Evolutionary conservation across 2,113 vertebrate species (phyloP).

Genomic region (Sinocyclocheilus maitianheensis): DNA sequence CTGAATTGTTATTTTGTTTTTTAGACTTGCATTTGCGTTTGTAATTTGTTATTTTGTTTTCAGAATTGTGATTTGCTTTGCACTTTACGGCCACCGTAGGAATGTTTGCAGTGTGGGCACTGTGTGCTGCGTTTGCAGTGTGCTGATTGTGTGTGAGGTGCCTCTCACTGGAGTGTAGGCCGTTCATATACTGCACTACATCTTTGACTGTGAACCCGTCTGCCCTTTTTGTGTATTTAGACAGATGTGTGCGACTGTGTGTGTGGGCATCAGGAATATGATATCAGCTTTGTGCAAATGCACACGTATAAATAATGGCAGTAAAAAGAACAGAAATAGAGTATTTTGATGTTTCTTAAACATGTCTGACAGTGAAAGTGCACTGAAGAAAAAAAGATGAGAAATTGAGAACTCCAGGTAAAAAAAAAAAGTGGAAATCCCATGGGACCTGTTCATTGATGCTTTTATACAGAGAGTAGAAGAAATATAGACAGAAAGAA

Average conservation of each 20-base stretch:
- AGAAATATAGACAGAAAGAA: conserved; percentile 6
- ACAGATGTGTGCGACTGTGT: conserved; percentile 9
- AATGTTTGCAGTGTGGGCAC: conserved; percentile 3
- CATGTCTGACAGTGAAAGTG: not conserved
- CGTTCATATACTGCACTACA: not conserved
- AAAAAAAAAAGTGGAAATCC: conserved; percentile 1
- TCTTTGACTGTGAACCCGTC: conserved; percentile 39
- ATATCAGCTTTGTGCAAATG: conserved; percentile 28
- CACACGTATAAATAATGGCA: not conserved
- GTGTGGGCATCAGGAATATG: not conserved
- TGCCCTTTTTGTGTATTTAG: conserved; percentile 36
- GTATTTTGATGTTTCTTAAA: conserved; percentile 36
- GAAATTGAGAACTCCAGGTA: not conserved
- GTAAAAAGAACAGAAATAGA: conserved; percentile 31
- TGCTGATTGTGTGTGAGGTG: not conserved
- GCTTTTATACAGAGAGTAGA: conserved; percentile 2
- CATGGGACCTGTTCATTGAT: conserved; percentile 47
- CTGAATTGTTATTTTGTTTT: too few species aligned
- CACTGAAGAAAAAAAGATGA: not conserved
- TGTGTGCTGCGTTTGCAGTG: not conserved
- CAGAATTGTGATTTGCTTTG: too few species aligned
- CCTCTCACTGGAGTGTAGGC: conserved; percentile 9
- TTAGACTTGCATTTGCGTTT: too few species aligned
- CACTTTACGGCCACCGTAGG: too few species aligned
- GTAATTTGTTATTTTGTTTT: too few species aligned